Evolutionary conservation across 2,113 vertebrate species (phyloP).

Genomic region (Dicentrarchus labrax): DNA sequence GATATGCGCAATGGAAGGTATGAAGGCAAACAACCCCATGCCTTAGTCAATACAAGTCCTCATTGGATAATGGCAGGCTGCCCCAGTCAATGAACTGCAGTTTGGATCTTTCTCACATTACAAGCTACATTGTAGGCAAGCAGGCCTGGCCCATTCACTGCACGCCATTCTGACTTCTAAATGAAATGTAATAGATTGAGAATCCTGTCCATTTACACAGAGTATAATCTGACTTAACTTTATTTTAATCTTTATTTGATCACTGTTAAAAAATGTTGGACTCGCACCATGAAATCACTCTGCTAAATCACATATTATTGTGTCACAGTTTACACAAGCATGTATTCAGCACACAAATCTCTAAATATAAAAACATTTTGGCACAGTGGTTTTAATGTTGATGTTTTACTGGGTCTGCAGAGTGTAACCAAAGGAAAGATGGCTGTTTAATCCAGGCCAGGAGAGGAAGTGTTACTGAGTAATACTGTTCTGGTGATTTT

Average conservation of each 20-base stretch:
- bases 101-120: conserved; percentile 70
- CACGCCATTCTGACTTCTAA: conserved; percentile 15
- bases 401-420: background rate
- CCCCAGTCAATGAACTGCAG: conserved; percentile 67
- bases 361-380: background rate
- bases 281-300: conserved; percentile 21
- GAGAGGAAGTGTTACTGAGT: background rate
- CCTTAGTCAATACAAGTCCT: conserved; percentile 53
- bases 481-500: background rate
- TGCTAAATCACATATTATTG: conserved; percentile 1
- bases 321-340: conserved; percentile 24
- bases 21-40: conserved; percentile 47
- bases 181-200: conserved; percentile 16
- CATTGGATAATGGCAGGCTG: conserved; percentile 56
- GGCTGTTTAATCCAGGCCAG: background rate
- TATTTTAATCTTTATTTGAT: conserved; percentile 26
- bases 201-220: background rate
- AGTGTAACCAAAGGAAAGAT: background rate
- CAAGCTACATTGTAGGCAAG: conserved; percentile 42
- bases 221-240: background rate
- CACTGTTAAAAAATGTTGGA: background rate
- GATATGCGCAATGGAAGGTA: conserved; percentile 98
- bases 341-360: conserved; percentile 16
- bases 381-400: background rate
- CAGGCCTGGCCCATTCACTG: conserved; percentile 6